phyloP scores from a whole-genome alignment of 2,888 invertebrate species.

The Corythucha ciliata region DNA sequence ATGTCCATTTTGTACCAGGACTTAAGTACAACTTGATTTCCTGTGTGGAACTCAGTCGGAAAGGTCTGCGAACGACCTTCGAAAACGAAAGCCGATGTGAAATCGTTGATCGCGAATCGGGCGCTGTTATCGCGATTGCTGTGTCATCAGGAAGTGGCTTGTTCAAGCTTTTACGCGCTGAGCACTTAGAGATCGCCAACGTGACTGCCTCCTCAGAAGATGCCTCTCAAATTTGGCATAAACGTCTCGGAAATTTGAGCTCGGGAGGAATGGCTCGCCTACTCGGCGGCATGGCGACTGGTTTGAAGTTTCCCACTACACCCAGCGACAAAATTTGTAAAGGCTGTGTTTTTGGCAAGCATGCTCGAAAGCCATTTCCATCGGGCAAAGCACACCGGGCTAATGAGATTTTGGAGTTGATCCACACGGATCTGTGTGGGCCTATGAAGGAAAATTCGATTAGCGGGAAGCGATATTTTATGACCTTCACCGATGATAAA shows the following conservation, averaged over 20 bases:
- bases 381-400: slow-evolving; percentile 3
- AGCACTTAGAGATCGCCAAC: background rate
- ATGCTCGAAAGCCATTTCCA: slow-evolving; percentile 13
- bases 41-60: slow-evolving; percentile 10
- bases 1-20: slow-evolving; percentile 6
- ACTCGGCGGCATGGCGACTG: slow-evolving; percentile 10
- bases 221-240: slow-evolving; percentile 15
- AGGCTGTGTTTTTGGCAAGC: slow-evolving; percentile 16
- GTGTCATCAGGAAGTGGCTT: slow-evolving; percentile 9
- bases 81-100: slow-evolving; percentile 9
- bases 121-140: background rate
- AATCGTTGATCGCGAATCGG: slow-evolving; percentile 3
- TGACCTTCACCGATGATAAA: slow-evolving; percentile 15
- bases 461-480: slow-evolving; percentile 13
- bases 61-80: slow-evolving; percentile 8
- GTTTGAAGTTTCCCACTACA: slow-evolving; percentile 4
- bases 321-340: slow-evolving; percentile 8
- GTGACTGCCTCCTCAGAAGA: slow-evolving; percentile 11
- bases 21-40: slow-evolving; percentile 14
- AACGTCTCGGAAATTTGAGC: slow-evolving; percentile 14
- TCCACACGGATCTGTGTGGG: slow-evolving; percentile 8
- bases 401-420: background rate
- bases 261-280: slow-evolving; percentile 6
- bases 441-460: slow-evolving; percentile 5
- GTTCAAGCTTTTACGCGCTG: slow-evolving; percentile 9